Evolutionary conservation across 2,797 vertebrate species (phyloP).

Genomic region (Hirundo rustica): DNA sequence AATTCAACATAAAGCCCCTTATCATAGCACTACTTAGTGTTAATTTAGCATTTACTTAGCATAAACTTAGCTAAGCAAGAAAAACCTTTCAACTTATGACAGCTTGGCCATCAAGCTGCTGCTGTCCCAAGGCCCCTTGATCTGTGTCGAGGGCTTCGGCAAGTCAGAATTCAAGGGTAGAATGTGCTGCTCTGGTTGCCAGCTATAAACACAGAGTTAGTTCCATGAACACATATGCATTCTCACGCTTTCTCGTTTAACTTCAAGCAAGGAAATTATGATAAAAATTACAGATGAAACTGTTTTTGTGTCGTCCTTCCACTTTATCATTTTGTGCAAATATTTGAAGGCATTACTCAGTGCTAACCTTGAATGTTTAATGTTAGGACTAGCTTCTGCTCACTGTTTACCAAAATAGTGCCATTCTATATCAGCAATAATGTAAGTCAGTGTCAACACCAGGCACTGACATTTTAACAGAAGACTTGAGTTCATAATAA

Average conservation of each 20-base stretch:
- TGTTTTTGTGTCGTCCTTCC: neutral
- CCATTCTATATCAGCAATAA: conserved; percentile 16
- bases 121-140: rapidly evolving
- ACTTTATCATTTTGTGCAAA: neutral
- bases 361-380: conserved; percentile 40
- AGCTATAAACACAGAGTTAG: neutral
- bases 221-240: neutral
- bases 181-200: neutral
- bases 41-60: neutral
- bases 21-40: neutral
- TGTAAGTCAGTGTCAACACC: neutral
- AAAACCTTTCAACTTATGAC: rapidly evolving
- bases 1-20: neutral
- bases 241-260: neutral
- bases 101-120: rapidly evolving
- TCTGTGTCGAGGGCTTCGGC: neutral
- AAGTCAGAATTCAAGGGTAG: neutral
- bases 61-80: neutral
- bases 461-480: neutral
- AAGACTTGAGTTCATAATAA: neutral
- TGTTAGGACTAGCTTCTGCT: conserved; percentile 4
- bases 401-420: neutral
- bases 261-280: neutral
- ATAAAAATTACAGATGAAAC: neutral
- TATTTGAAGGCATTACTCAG: conserved; percentile 1